Evolutionary conservation across 2,113 vertebrate species (phyloP).

Genomic region (Colius striatus): DNA sequence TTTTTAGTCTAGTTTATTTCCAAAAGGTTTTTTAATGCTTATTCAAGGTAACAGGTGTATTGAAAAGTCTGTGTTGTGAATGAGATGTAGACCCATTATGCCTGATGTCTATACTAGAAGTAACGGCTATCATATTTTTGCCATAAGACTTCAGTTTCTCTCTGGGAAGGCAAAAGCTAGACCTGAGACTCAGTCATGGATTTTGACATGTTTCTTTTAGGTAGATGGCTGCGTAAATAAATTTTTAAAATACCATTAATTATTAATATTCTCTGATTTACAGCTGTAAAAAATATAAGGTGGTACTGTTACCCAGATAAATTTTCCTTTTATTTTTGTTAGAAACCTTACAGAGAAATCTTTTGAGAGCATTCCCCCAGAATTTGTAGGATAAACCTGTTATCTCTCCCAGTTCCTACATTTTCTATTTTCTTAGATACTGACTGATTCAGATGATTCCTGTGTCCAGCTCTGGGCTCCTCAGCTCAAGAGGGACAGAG

Average conservation of each 20-base stretch:
- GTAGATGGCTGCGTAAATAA: conserved; percentile 20
- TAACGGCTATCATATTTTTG: neutral
- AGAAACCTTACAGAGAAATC: neutral
- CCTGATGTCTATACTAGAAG: neutral
- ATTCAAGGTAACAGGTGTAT: neutral
- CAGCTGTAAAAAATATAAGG: neutral
- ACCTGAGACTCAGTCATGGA: neutral
- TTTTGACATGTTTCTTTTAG: neutral
- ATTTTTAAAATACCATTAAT: conserved; percentile 20
- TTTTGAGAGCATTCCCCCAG: neutral
- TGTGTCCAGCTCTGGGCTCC: neutral
- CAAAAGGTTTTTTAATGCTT: neutral
- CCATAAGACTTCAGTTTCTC: neutral
- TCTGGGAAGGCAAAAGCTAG: neutral
- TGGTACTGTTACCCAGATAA: neutral
- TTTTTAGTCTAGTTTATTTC: neutral
- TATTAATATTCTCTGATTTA: conserved; percentile 22
- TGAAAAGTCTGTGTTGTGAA: neutral
- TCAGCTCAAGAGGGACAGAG: too few species aligned
- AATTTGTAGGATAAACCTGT: neutral
- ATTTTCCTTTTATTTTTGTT: neutral
- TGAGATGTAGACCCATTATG: neutral
- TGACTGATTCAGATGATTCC: neutral
- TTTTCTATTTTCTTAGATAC: neutral
- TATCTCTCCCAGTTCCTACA: neutral